Conservation (phyloP, 2,113 vertebrate genomes). For the Smithornis capensis region DNA sequence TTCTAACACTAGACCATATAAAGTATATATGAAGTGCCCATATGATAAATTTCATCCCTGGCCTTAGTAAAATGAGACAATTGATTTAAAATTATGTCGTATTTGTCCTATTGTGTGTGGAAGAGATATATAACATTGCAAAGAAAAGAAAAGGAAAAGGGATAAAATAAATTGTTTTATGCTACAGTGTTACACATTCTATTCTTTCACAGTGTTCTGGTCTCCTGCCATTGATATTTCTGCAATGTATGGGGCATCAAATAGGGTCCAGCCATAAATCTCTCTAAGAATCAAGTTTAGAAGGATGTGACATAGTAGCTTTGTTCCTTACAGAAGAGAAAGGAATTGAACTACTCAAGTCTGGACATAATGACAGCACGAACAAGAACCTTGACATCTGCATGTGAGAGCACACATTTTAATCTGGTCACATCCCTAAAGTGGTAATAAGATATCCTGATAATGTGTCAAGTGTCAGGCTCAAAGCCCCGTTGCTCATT, state of each 20-base stretch:
- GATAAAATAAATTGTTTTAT: neutral
- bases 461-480: conserved; percentile 46
- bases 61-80: neutral
- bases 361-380: neutral
- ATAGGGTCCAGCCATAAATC: neutral
- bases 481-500: neutral
- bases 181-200: neutral
- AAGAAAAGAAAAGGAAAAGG: neutral
- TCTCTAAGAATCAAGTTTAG: neutral
- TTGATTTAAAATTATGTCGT: neutral
- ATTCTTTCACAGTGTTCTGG: neutral
- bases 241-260: neutral
- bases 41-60: neutral
- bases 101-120: neutral
- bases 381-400: conserved; percentile 25
- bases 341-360: neutral
- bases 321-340: neutral
- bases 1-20: neutral
- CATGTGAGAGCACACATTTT: conserved; percentile 20
- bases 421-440: conserved; percentile 38
- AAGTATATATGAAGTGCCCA: neutral
- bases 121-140: neutral
- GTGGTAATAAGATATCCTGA: conserved; percentile 48
- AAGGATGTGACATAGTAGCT: neutral
- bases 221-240: neutral